Evolutionary conservation across 2,888 invertebrate genomes (phyloP).

Genomic region (Marronus borbonicus): DNA sequence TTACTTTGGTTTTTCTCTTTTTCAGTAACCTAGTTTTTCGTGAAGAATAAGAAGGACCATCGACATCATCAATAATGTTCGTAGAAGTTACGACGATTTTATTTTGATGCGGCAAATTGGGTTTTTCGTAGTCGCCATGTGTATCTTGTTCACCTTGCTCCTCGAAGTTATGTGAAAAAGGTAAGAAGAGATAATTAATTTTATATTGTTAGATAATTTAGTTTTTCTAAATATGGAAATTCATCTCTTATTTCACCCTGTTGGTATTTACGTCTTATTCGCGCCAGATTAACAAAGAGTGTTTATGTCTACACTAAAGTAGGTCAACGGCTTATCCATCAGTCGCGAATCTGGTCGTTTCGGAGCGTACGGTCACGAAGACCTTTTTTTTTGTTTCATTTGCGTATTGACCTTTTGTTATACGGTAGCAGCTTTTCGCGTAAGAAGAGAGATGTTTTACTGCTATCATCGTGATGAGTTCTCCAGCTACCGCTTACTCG

Average conservation of each 20-base stretch:
- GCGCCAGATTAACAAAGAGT: constrained; percentile 27
- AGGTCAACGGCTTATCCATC: constrained; percentile 36
- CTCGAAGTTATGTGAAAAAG: constrained; percentile 46
- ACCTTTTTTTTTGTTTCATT: constrained; percentile 21
- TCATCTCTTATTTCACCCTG: neutral
- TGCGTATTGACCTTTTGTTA: constrained; percentile 3
- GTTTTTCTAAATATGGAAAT: neutral
- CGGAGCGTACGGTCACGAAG: neutral
- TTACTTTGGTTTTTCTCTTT: constrained; percentile 7
- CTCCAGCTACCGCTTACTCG: constrained; percentile 14
- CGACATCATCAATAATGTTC: neutral
- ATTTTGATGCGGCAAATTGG: constrained; percentile 26
- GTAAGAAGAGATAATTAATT: constrained; percentile 1
- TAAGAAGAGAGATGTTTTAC: neutral
- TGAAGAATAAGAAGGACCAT: neutral
- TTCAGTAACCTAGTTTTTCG: constrained; percentile 13
- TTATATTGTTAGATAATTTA: constrained; percentile 16
- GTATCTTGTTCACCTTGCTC: constrained; percentile 17
- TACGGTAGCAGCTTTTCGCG: neutral
- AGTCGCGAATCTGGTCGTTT: constrained; percentile 16
- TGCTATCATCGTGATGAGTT: constrained; percentile 8
- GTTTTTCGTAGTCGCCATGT: constrained; percentile 13
- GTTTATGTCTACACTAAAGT: constrained; percentile 25
- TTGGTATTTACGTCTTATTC: constrained; percentile 1
- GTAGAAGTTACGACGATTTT: constrained; percentile 3